Conservation (phyloP, 2,113 vertebrate genomes). For the Myanophis thanlyinensis region DNA sequence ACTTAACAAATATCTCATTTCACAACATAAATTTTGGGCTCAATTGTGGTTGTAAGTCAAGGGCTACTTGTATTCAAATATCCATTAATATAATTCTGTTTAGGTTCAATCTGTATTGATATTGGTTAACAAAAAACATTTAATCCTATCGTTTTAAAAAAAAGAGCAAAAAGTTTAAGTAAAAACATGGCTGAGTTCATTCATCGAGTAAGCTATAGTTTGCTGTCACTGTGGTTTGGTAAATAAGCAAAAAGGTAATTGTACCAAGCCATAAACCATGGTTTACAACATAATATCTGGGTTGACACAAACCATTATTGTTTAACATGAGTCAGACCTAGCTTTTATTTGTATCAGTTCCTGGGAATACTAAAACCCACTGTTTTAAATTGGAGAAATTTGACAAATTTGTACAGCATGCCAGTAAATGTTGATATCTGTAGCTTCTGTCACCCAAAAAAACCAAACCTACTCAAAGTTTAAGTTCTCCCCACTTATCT, state of each 20-base stretch:
- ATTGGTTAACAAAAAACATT: background rate
- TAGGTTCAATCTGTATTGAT: background rate
- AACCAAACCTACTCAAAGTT: background rate
- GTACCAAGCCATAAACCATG: background rate
- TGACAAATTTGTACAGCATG: background rate
- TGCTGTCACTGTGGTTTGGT: background rate
- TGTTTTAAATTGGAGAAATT: background rate
- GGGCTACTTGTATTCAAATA: background rate
- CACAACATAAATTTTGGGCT: background rate
- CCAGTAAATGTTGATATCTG: slow-evolving; percentile 38
- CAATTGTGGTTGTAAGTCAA: background rate
- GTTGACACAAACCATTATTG: background rate
- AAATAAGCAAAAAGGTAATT: background rate
- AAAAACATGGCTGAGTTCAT: background rate
- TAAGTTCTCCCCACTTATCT: background rate
- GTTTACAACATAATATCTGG: background rate
- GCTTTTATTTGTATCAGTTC: background rate
- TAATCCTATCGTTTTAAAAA: background rate
- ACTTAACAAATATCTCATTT: background rate
- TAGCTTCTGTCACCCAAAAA: background rate
- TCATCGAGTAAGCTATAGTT: background rate
- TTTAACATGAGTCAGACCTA: background rate
- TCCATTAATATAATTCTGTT: background rate
- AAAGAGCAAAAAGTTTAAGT: background rate
- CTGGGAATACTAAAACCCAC: background rate